Base-by-base conservation (phyloP, 1,140 invertebrate species). In the Oncopodura yosiiana region DNA sequence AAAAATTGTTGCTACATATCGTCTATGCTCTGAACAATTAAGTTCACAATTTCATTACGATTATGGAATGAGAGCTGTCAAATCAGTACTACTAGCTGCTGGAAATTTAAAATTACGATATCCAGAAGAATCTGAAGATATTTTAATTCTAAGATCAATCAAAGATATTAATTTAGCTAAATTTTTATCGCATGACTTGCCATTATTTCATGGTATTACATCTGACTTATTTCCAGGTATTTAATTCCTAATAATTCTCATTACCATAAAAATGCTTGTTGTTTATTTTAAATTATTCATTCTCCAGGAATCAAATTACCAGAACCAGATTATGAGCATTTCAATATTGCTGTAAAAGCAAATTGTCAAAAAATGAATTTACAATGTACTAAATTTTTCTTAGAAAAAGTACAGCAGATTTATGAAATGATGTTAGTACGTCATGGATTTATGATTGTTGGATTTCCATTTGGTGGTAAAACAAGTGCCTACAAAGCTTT, bases 371-470 rank as follows among this genome's bases (percentile, higher is more conserved):
- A 74, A 6, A 77, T 81, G 23, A 94, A 94, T 68, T 74, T 94
- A 1, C 88, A 94, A 68, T 83, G 82, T 55, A 86, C 81, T 1
- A 74, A 80, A 0, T 83, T 83, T 70, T 93, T 95, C 68, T 69
- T 93, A 45, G 84, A 90, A 70, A 95, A 95, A 73, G 81, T 90
- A 27, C 85, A 89, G 59, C 86, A 95, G 72, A 79, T 95, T 16
- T 95, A 92, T 69, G 91, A 95, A 72, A 95, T 94, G 89, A 94
- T 95, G 77, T 81, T 92, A 32, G 88, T 94, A 1, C 75, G 87
- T 26, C 89, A 93, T 68, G 86, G 85, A 9, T 77, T 87, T 36
- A 87, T 87, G 84, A 82, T 95, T 55, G 87, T 94, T 3, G 92
- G 93, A n/a, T 77, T 81, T 64, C 87, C 93, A 9, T 91, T 93